Evolutionary conservation across 2,888 invertebrate species (phyloP).

Genomic region (Andricus curvator): DNA sequence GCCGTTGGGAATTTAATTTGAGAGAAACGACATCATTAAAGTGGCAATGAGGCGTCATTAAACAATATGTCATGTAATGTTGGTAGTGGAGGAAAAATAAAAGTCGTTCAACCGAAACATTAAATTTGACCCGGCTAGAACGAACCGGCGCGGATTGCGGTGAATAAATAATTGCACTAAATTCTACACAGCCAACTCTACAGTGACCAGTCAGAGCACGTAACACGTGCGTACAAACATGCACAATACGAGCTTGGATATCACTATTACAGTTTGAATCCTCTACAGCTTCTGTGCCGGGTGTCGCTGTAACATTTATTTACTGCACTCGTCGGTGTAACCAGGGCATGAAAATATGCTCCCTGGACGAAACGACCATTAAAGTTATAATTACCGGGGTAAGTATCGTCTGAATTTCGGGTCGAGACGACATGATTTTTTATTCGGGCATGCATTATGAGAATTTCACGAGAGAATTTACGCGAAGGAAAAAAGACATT

Average conservation of each 20-base stretch:
- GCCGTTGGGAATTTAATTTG: slow-evolving; percentile 16
- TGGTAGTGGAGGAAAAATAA: slow-evolving; percentile 9
- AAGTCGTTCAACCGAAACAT: slow-evolving; percentile 14
- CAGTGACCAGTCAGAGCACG: slow-evolving; percentile 31
- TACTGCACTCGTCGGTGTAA: slow-evolving; percentile 25
- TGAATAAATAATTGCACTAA: slow-evolving; percentile 41
- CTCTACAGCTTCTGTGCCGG: background rate
- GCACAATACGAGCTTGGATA: slow-evolving; percentile 32
- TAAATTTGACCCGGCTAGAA: slow-evolving; percentile 27
- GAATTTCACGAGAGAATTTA: slow-evolving; percentile 5
- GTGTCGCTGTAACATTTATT: slow-evolving; percentile 46
- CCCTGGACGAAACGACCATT: slow-evolving; percentile 40
- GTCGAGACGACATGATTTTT: slow-evolving; percentile 9
- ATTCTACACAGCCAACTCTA: slow-evolving; percentile 37
- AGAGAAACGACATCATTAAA: slow-evolving; percentile 34
- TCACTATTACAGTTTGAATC: slow-evolving; percentile 44
- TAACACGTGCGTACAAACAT: slow-evolving; percentile 18
- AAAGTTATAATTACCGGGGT: slow-evolving; percentile 48
- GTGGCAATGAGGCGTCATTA: slow-evolving; percentile 33
- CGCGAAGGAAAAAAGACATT: background rate
- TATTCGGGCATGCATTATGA: background rate
- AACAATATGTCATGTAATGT: slow-evolving; percentile 26
- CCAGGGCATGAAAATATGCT: slow-evolving; percentile 38
- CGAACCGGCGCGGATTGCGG: slow-evolving; percentile 25
- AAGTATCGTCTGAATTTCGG: slow-evolving; percentile 39